A percentile compares a stretch with the other conserved stretches of the same genome.
phyloP scores from a whole-genome alignment of 1,140 invertebrate genomes.

The Chelonus insularis region DNA sequence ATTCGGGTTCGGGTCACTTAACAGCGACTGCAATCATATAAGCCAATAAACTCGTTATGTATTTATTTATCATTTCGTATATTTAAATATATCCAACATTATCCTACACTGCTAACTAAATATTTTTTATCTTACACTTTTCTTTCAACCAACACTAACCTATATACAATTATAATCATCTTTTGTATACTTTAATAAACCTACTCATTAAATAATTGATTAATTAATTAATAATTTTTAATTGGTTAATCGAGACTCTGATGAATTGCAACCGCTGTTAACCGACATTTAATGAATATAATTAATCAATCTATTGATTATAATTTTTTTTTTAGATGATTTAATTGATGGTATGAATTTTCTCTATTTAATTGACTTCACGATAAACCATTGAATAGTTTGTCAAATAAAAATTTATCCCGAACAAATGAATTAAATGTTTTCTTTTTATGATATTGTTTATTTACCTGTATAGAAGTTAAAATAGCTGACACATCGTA shows the following conservation, averaged over 20 bases:
- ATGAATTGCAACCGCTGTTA: slow-evolving; percentile 61
- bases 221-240: neutral
- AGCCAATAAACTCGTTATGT: slow-evolving; percentile 44
- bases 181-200: too few relatives aligned
- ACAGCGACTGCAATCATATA: slow-evolving; percentile 77
- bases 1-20: slow-evolving; percentile 96
- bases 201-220: too few relatives aligned
- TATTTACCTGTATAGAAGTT: slow-evolving; percentile 84
- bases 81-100: neutral
- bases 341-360: too few relatives aligned
- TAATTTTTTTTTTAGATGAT: too few relatives aligned
- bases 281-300: slow-evolving; percentile 42
- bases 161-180: too few relatives aligned
- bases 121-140: neutral
- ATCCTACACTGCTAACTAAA: neutral
- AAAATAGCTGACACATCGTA: slow-evolving; percentile 99
- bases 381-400: too few relatives aligned
- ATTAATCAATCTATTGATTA: too few relatives aligned
- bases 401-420: neutral
- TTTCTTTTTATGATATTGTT: too few relatives aligned
- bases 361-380: too few relatives aligned
- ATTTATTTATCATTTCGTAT: slow-evolving; percentile 24
- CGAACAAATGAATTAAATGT: neutral
- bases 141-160: neutral
- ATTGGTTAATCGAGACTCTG: slow-evolving; percentile 46